Conservation (phyloP, 2,888 invertebrate genomes). For the Limulus polyphemus region DNA sequence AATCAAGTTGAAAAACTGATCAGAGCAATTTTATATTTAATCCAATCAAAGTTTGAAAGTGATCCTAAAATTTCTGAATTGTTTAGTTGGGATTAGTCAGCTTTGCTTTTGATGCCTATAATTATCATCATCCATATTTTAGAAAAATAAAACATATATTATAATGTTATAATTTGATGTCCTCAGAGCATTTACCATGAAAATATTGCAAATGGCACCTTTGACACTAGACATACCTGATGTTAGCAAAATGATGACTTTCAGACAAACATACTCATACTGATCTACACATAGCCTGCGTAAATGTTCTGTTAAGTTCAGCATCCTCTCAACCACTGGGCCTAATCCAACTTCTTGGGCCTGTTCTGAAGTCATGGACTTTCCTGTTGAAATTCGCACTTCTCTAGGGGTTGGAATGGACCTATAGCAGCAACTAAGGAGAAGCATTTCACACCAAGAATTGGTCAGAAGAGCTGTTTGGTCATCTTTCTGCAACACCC, state of each 20-base stretch:
- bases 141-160: too few relatives aligned
- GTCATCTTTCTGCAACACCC: slow-evolving; percentile 63
- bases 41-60: too few relatives aligned
- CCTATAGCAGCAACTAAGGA: slow-evolving; percentile 87
- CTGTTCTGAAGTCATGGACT: slow-evolving; percentile 51
- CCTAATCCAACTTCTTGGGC: slow-evolving; percentile 54
- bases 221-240: slow-evolving; percentile 51
- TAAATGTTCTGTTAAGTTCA: slow-evolving; percentile 85
- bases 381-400: slow-evolving; percentile 45
- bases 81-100: too few relatives aligned
- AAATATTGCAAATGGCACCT: too few relatives aligned
- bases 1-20: too few relatives aligned
- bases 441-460: slow-evolving; percentile 87
- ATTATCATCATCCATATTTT: too few relatives aligned
- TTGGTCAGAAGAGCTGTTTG: slow-evolving; percentile 93
- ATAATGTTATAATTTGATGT: too few relatives aligned
- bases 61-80: too few relatives aligned
- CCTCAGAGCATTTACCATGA: too few relatives aligned
- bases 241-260: slow-evolving; percentile 79
- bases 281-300: slow-evolving; percentile 77
- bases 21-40: too few relatives aligned
- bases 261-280: slow-evolving; percentile 93
- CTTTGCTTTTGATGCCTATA: too few relatives aligned
- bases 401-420: slow-evolving; percentile 82
- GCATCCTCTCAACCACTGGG: slow-evolving; percentile 77